phyloP scores from a whole-genome alignment of 1,140 invertebrate genomes.

The Drosophila kanapiae region DNA sequence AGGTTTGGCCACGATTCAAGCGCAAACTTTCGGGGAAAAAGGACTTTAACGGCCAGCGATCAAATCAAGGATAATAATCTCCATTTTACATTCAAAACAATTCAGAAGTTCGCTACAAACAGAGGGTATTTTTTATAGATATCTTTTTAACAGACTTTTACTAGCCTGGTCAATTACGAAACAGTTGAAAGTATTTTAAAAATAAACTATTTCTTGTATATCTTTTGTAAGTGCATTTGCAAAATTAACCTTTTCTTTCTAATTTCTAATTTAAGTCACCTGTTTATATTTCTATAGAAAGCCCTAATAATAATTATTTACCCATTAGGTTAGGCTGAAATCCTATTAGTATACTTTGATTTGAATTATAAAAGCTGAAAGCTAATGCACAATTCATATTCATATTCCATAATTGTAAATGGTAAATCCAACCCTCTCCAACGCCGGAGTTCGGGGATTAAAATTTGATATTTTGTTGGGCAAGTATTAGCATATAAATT shows the following conservation, averaged over 20 bases:
- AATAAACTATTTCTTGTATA: neutral
- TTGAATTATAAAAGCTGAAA: slow-evolving; percentile 57
- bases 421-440: slow-evolving; percentile 55
- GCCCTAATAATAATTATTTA: slow-evolving; percentile 2
- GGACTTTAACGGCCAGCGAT: slow-evolving; percentile 10
- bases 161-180: too few relatives aligned
- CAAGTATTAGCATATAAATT: slow-evolving; percentile 78
- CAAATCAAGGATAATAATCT: slow-evolving; percentile 14
- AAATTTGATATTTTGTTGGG: slow-evolving; percentile 76
- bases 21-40: slow-evolving; percentile 17
- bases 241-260: neutral
- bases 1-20: slow-evolving; percentile 16
- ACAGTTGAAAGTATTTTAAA: neutral
- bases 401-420: slow-evolving; percentile 66
- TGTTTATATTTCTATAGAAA: slow-evolving; percentile 5
- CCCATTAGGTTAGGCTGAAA: slow-evolving; percentile 30
- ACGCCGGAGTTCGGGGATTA: slow-evolving; percentile 47
- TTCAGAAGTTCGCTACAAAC: too few relatives aligned
- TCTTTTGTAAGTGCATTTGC: too few relatives aligned
- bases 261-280: neutral
- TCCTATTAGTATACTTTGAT: slow-evolving; percentile 61
- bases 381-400: slow-evolving; percentile 59
- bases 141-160: too few relatives aligned
- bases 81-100: neutral
- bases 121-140: too few relatives aligned